These are phyloP conservation scores for Adineta ricciae DNA, from an alignment of 2,888 invertebrate genomes.

Conservation along the genomic window DNA sequence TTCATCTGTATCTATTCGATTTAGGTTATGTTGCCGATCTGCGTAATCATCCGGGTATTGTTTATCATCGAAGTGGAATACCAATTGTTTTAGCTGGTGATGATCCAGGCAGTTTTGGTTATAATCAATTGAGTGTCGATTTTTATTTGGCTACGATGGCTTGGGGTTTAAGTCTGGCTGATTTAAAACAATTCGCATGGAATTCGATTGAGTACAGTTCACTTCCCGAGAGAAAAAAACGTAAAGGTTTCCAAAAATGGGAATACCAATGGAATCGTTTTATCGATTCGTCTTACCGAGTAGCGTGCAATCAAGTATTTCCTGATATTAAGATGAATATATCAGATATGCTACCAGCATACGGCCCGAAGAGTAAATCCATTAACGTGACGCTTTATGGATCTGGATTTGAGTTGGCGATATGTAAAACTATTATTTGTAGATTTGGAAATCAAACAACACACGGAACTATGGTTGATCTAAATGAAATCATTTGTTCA, in stretches of 20 bases:
- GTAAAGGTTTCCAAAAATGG: slow-evolving; percentile 36
- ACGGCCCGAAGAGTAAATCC: slow-evolving; percentile 31
- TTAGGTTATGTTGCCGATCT: slow-evolving; percentile 36
- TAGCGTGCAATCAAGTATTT: slow-evolving; percentile 34
- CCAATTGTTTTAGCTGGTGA: slow-evolving; percentile 37
- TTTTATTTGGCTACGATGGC: slow-evolving; percentile 38
- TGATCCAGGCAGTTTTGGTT: slow-evolving; percentile 39
- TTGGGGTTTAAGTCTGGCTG: slow-evolving; percentile 38
- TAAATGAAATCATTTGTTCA: slow-evolving; percentile 15
- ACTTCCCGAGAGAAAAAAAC: slow-evolving; percentile 35
- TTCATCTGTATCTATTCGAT: background rate
- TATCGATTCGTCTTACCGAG: slow-evolving; percentile 34
- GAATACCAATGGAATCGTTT: slow-evolving; percentile 36
- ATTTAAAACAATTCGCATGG: slow-evolving; percentile 37
- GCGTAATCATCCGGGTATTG: slow-evolving; percentile 37
- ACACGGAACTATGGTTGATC: background rate
- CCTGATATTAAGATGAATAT: background rate
- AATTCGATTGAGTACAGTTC: slow-evolving; percentile 37
- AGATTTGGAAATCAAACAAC: slow-evolving; percentile 34
- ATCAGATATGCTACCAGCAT: slow-evolving; percentile 34
- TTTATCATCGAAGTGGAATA: slow-evolving; percentile 36
- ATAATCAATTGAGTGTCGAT: slow-evolving; percentile 38
- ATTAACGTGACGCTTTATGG: slow-evolving; percentile 37
- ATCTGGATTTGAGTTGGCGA: slow-evolving; percentile 35
- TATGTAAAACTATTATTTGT: slow-evolving; percentile 35